Evolutionary conservation across 2,888 invertebrate genomes (phyloP), one percentile per base, ranked within the genome.

Genomic region (Stenolophus ochropezus): DNA sequence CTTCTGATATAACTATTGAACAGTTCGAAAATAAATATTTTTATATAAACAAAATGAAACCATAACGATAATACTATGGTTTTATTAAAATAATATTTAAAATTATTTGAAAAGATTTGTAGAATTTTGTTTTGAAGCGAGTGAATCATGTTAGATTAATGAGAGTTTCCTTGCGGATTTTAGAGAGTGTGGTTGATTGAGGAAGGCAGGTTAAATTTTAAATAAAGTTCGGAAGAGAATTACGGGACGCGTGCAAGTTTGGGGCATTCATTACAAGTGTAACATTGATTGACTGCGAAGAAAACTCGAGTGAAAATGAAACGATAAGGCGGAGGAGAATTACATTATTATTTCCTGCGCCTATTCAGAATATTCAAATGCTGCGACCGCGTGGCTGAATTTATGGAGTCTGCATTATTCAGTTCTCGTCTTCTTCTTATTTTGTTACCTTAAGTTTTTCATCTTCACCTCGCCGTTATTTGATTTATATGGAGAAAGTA

Each of bases 381-480:
- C n/a, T 53, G 75, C 53, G 20, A 53, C 27, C 75, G 18, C 53
- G 75, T 11, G 14, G 65, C 4, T 51, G 77, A 77, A 77, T 77
- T 76, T 77, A 77, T 77, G 77, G 65, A 25, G 21, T 77, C 47
- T 77, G 77, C 77, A 77, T 77, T 77, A 77, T 77, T 77, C 77
- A 77, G 49, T 21, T 77, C 77, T 65, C 49, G 77, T 77, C 61
- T 61, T 65, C 49, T 51, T 77, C 77, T 77, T 77, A 77, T 77
- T 77, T 77, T 77, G 77, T 77, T 77, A 77, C 77, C 77, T 77
- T 77, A 65, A 61, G 77, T 77, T 77, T 77, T 77, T 77, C 77
- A 77, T 77, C 77, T 77, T 77, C 77, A 65, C 77, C 77, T 77
- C 49, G 47, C 42, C 49, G 61, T 77, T 77, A 77, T 65, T 61